Evolutionary conservation across 1,140 invertebrate species (phyloP).

Genomic region (Spodoptera frugiperda): DNA sequence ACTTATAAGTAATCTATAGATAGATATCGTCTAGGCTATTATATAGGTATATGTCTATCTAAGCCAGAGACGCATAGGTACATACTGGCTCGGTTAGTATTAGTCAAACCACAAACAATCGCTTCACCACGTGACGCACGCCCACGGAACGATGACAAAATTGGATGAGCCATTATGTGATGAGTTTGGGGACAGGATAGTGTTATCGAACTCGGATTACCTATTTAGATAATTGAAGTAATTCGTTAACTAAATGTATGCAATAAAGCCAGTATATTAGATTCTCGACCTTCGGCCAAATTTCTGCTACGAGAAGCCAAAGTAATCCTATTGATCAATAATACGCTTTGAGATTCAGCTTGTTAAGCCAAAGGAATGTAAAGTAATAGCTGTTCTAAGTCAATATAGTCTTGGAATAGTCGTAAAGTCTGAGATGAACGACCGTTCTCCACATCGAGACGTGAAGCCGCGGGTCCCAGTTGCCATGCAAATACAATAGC

Average conservation of each 20-base stretch:
- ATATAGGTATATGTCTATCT: too few relatives aligned
- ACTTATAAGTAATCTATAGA: too few relatives aligned
- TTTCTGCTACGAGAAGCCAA: neutral
- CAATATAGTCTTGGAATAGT: neutral
- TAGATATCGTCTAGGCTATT: too few relatives aligned
- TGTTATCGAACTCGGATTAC: neutral
- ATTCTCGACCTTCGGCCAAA: neutral
- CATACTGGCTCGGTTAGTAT: neutral
- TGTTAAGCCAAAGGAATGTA: neutral
- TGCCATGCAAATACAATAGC: slow-evolving; percentile 23
- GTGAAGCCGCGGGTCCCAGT: neutral
- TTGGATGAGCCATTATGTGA: slow-evolving; percentile 4
- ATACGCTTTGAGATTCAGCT: slow-evolving; percentile 3
- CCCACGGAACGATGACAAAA: neutral
- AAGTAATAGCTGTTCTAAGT: slow-evolving; percentile 6
- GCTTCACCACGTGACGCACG: neutral
- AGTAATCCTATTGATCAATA: slow-evolving; percentile 13
- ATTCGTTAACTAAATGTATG: neutral
- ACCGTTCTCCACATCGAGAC: neutral
- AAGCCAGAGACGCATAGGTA: neutral
- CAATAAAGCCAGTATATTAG: neutral
- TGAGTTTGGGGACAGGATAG: neutral
- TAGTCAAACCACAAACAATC: slow-evolving; percentile 1
- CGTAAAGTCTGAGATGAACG: neutral
- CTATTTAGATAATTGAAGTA: neutral